Evolutionary conservation across 2,113 vertebrate genomes (phyloP).

Genomic region (Tricholaema leucomelas): DNA sequence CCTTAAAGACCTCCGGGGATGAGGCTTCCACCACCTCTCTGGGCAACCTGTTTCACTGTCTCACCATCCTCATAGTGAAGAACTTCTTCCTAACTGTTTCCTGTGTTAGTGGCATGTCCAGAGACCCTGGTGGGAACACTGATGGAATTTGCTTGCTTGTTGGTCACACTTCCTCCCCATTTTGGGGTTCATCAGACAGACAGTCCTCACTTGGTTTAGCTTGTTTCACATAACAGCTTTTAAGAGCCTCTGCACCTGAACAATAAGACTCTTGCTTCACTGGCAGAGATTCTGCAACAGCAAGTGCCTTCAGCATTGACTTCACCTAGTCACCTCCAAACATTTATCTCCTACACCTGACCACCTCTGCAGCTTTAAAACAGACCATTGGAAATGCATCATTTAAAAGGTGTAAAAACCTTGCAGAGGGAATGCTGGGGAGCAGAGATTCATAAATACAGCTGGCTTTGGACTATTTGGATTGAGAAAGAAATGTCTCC

Average conservation of each 20-base stretch:
- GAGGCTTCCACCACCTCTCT: too few relatives aligned
- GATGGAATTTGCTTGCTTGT: neutral
- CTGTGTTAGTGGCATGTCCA: neutral
- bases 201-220: neutral
- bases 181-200: neutral
- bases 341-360: neutral
- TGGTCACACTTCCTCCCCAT: neutral
- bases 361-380: neutral
- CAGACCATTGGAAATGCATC: fast-evolving
- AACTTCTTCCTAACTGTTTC: too few relatives aligned
- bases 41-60: too few relatives aligned
- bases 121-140: neutral
- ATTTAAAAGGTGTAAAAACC: neutral
- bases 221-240: neutral
- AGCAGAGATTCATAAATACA: neutral
- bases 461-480: neutral
- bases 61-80: too few relatives aligned
- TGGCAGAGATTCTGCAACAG: neutral
- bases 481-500: neutral
- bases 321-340: neutral
- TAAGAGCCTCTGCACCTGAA: too few relatives aligned
- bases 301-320: neutral
- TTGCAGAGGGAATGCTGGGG: fast-evolving
- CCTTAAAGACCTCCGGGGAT: too few relatives aligned
- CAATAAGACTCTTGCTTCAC: neutral